These are phyloP conservation scores for Timema podura DNA, from an alignment of 2,888 invertebrate species.

Conservation along the genomic window DNA sequence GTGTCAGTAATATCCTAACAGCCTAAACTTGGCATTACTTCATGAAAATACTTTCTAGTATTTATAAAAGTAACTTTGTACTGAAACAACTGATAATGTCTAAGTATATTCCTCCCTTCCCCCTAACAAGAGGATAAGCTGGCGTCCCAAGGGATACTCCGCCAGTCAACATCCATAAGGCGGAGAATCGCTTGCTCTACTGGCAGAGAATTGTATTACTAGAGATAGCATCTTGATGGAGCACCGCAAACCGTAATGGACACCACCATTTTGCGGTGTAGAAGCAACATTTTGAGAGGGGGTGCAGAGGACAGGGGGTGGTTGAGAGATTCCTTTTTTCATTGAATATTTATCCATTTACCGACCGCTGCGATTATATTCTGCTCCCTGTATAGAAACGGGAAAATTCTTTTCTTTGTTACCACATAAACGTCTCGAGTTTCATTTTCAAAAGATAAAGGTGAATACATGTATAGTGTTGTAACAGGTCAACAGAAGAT, in stretches of 20 bases:
- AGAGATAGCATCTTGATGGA: slow-evolving; percentile 28
- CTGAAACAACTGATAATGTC: too few species aligned
- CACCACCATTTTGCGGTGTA: slow-evolving; percentile 25
- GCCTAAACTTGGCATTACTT: too few species aligned
- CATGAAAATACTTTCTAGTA: too few species aligned
- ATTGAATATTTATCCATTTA: slow-evolving; percentile 28
- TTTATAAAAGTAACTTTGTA: too few species aligned
- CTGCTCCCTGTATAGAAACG: slow-evolving; percentile 11
- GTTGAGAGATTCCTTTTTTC: slow-evolving; percentile 19
- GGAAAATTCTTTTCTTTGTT: slow-evolving; percentile 13
- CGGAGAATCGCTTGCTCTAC: slow-evolving; percentile 20
- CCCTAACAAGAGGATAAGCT: too few species aligned
- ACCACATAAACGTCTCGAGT: too few species aligned
- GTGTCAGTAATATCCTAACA: too few species aligned
- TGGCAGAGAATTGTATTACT: slow-evolving; percentile 11
- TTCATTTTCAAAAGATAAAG: too few species aligned
- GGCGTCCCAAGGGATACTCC: neutral
- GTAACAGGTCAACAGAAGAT: too few species aligned
- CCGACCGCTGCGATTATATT: slow-evolving; percentile 20
- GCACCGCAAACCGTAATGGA: slow-evolving; percentile 27
- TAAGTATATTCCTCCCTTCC: too few species aligned
- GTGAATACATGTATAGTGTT: too few species aligned
- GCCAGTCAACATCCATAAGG: slow-evolving; percentile 20
- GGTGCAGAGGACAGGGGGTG: slow-evolving; percentile 13
- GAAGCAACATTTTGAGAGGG: slow-evolving; percentile 11